Base-by-base conservation (phyloP, 2,113 vertebrate species). In the Microtus montanus region DNA sequence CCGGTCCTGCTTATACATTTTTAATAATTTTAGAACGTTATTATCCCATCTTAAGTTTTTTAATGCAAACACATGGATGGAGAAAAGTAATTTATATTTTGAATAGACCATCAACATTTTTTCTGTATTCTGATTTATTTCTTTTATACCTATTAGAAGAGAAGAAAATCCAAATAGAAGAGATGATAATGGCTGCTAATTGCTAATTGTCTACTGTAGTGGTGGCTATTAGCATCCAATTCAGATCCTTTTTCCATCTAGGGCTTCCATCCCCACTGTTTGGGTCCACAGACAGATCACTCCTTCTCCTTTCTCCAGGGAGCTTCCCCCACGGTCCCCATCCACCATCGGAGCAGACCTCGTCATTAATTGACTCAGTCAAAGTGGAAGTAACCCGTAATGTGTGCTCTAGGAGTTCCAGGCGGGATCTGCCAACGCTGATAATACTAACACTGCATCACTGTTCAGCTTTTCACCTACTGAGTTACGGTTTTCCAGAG, bases 81-180 rank as follows among this genome's bases (percentile, higher is more conserved):
- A n/a, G 84, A 66, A 90, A 94, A 30, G 35, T 26, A 80, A 68
- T 68, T 84, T 93, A 52, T 88, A 70, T 87, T 38, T 58, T 91
- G 58, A 20, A 15, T 24, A 77, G 63, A 38, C 54, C 86, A 47
- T 47, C 4, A 13, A 87, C 7, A 64, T 44, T 79, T 87, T 82
- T 92, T 87, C 63, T 74, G 20, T 68, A 52, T 75, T 92, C 86
- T 83, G 15, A 35, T 84, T 92, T 52, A 73, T 94, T 90, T 89
- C 20, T 63, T 75, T 87, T 84, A 78, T 33, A 80, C 35, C 78
- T 89, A 71, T 71, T 30, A 47, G 24, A 49, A 61, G 24, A 38
- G 38, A 83, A 94, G 77, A 66, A 54, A 87, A 82, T 95, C 22
- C 87, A 90, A 87, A 77, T 19, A 66, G 74, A 78, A 80, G 70